Percentiles rank a stretch among this genome's conserved stretches.
These are phyloP conservation scores for Cynoglossus semilaevis DNA, from an alignment of 2,113 vertebrate species.

Conservation along the genomic window DNA sequence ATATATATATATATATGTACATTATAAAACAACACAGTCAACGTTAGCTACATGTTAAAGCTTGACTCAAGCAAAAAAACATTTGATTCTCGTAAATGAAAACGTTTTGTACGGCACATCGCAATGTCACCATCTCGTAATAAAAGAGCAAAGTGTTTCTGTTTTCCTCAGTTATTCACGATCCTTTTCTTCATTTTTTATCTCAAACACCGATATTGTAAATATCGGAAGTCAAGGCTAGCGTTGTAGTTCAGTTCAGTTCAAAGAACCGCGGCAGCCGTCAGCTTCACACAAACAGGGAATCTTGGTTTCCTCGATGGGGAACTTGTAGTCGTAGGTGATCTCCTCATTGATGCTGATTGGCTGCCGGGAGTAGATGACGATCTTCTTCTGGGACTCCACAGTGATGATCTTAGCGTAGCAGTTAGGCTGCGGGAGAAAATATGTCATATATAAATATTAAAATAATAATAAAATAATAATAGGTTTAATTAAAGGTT, in stretches of 20 bases:
- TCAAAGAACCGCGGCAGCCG: constrained; percentile 93
- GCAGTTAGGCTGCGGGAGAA: constrained; percentile 90
- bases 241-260: constrained; percentile 73
- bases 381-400: constrained; percentile 97
- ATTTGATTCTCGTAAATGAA: constrained; percentile 72
- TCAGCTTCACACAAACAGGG: constrained; percentile 94
- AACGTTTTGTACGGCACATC: constrained; percentile 46
- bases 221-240: too few relatives aligned
- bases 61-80: constrained; percentile 91
- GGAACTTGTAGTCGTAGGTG: constrained; percentile 98
- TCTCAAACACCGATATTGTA: too few relatives aligned
- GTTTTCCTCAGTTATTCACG: too few relatives aligned
- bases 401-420: constrained; percentile 97
- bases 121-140: too few relatives aligned
- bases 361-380: constrained; percentile 96
- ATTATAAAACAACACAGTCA: constrained; percentile 37
- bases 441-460: too few relatives aligned
- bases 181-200: too few relatives aligned
- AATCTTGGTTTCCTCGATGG: constrained; percentile 97
- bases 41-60: constrained; percentile 70
- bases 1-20: too few relatives aligned
- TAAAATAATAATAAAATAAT: too few relatives aligned
- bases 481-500: too few relatives aligned
- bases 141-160: too few relatives aligned
- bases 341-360: constrained; percentile 94